Base-by-base conservation (phyloP, 2,797 vertebrate genomes). In the Enteromius viviparus region DNA sequence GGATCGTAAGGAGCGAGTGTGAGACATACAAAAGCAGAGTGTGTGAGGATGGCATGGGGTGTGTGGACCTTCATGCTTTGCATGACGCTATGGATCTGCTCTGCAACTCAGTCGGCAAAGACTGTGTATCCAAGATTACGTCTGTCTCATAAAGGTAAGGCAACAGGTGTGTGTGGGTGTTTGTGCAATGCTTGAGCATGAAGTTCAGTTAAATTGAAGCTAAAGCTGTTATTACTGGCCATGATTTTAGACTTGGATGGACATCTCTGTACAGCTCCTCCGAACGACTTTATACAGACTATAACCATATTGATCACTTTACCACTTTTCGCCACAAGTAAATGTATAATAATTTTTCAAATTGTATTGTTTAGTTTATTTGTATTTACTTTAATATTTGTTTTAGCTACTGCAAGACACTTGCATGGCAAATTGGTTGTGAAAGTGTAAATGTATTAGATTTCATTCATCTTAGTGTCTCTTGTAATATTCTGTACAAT, bases 141-240 rank as follows among this genome's bases (percentile, higher is more conserved):
- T 3, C 94, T 97, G 85, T 94, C 96, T 53, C 91, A 96, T 90
- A 95, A 95, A 96, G 96, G 96, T 97, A 95, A 91, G 88, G 93
- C 89, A 75, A 85, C 83, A 83, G 79, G 84, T 86, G 78, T 85
- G 74, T 49, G 58, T 70, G 60, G 21, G 69, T 65, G 68, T 72
- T 26, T 76, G 64, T 77, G 45, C 14, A 51, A 37, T 58, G 42
- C n/a, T 58, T 72, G 19, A 11, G 15, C 65, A 80, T 55, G 42
- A n/a, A 49, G 7, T 47, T 77, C 10, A 3, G 15, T 74, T 6
- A 29, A 42, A 74, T 6, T 47, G 11, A 51, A 29, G 9, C 58
- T 83, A 21, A 68, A 49, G 7, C 11, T 53, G 26, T 76, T 21
- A 45, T 23, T 62, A 55, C 53, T 60, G 60, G 29, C 68, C n/a